Base-by-base conservation (phyloP, 1,140 invertebrate genomes). In the Scylla paramamosain region DNA sequence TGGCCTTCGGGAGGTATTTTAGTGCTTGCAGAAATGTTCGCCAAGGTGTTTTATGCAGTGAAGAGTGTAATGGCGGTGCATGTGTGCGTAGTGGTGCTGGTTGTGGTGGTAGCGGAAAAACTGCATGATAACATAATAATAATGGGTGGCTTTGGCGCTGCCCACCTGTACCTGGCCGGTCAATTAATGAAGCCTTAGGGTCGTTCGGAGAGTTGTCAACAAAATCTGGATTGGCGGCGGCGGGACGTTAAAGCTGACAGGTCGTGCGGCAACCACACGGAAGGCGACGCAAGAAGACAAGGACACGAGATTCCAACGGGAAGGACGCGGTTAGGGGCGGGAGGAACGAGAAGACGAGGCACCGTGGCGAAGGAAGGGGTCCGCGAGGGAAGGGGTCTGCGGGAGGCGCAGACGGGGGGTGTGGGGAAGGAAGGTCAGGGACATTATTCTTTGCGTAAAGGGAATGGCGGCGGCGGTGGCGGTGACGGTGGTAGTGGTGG, bases 401-500 rank as follows among this genome's bases (percentile, higher is more conserved):
- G 67, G 67, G 67, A 77, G 67, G 67, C 6, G 67, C 67, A 4
- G 52, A 8, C 16, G 10, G 10, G 67, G 20, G 67, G 67, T n/a
- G 67, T 20, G 2, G 52, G 25, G 67, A 77, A n/a, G 67, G 67
- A 77, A 77, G 67, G 67, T 77, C 67, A 77, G 67, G 67, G 67
- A n/a, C 67, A 77, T 77, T n/a, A 77, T 77, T 77, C 67, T 77
- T 77, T 77, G 67, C 67, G 67, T 77, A 77, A 77, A 77, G 67
- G 67, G 67, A 77, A 77, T n/a, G 67, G 67, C 67, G 67, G 25
- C 67, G 67, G 67, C 67, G 67, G 67, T 20, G 67, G 25, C 25
- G 67, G 1, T 77, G 67, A 77, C 52, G 52, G 52, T 59, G 52
- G 52, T 20, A 59, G 52, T 59, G 52, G 52, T 59, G 10, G 52